phyloP scores from a whole-genome alignment of 2,113 vertebrate genomes.

The Eonycteris spelaea region DNA sequence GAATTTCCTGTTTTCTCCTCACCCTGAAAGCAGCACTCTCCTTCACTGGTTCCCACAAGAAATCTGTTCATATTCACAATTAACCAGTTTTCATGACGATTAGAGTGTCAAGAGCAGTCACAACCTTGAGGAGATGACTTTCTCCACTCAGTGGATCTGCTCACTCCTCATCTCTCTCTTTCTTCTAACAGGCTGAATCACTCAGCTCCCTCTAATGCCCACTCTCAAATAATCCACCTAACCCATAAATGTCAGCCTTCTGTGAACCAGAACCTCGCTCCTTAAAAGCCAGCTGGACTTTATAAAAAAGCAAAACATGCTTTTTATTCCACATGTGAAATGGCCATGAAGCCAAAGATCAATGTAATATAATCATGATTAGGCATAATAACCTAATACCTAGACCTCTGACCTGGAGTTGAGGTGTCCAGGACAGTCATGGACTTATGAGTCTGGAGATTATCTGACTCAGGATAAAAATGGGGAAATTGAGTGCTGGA shows the following conservation, averaged over 20 bases:
- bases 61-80: not conserved
- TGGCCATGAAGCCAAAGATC: not conserved
- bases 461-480: not conserved
- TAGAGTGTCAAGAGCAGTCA: accelerated
- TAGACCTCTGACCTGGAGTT: not conserved
- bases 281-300: not conserved
- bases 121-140: accelerated
- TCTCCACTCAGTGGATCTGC: not conserved
- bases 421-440: not conserved
- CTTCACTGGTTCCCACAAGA: not conserved
- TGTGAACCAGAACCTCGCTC: not conserved
- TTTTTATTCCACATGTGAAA: not conserved
- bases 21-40: not conserved
- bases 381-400: not conserved
- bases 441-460: not conserved
- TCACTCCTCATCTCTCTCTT: no score
- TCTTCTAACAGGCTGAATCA: not conserved
- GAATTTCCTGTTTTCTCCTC: not conserved
- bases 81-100: no score
- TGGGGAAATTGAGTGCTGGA: not conserved
- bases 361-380: no score
- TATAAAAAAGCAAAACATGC: not conserved
- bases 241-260: not conserved
- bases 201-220: not conserved
- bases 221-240: no score